Percentiles rank a stretch among this genome's conserved stretches.
These are phyloP conservation scores for Plodia interpunctella DNA, from an alignment of 1,140 invertebrate genomes.

Conservation along the genomic window DNA sequence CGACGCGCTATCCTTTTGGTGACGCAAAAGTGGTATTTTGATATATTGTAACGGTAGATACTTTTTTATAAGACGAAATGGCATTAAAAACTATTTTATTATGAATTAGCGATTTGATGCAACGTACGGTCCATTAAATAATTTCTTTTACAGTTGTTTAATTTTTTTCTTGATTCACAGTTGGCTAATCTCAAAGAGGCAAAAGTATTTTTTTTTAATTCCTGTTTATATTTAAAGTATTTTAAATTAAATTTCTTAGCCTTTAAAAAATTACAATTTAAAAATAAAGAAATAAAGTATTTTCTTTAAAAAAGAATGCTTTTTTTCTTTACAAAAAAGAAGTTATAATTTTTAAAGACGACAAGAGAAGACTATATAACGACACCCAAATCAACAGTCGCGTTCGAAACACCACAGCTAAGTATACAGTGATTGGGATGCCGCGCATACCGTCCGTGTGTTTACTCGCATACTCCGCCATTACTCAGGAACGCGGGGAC, in stretches of 20 bases:
- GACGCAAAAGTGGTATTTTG: constrained; percentile 29
- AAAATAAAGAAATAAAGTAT: no score
- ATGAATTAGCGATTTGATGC: not conserved
- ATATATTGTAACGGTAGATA: constrained; percentile 12
- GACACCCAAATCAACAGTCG: not conserved
- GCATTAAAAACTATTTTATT: constrained; percentile 10
- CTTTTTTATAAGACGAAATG: not conserved
- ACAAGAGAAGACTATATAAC: no score
- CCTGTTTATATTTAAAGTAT: no score
- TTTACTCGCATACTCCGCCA: constrained; percentile 1
- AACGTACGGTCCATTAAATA: not conserved
- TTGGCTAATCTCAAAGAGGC: no score
- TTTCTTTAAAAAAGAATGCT: no score
- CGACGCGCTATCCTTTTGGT: constrained; percentile 36
- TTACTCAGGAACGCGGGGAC: constrained; percentile 1
- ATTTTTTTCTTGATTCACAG: no score
- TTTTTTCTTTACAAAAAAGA: no score
- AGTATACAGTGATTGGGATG: not conserved
- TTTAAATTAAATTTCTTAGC: no score
- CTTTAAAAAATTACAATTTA: no score
- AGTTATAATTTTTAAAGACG: no score
- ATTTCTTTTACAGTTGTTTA: no score
- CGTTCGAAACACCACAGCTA: not conserved
- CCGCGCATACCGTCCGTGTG: not conserved
- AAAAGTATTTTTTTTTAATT: no score